Conservation (phyloP, 2,113 vertebrate species). For the Naja naja region DNA sequence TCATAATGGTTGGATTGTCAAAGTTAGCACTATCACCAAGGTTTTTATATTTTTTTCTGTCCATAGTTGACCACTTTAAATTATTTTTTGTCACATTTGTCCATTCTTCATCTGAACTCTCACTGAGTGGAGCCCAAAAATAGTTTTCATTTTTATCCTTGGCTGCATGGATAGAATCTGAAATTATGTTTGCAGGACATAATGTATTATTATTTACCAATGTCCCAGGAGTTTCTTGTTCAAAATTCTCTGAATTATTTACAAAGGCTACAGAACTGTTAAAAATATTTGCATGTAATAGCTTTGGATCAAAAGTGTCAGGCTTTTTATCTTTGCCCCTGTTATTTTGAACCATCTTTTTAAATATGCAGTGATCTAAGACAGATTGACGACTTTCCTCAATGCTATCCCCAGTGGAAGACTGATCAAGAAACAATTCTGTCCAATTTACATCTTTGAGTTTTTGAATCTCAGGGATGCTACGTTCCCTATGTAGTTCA, state of each 20-base stretch:
- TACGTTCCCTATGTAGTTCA: constrained; percentile 38
- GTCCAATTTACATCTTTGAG: constrained; percentile 66
- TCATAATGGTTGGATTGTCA: neutral
- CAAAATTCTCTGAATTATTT: neutral
- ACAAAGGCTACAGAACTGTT: neutral
- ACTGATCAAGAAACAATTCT: constrained; percentile 50
- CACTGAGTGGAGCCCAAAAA: constrained; percentile 36
- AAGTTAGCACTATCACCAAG: neutral
- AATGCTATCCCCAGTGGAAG: neutral
- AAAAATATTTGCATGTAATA: neutral
- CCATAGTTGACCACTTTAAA: neutral
- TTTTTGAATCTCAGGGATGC: constrained; percentile 66
- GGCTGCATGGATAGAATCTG: neutral
- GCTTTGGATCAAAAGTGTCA: neutral
- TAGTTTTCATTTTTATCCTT: neutral
- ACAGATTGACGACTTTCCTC: neutral
- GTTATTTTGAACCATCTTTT: neutral
- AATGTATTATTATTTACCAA: neutral
- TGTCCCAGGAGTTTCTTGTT: neutral
- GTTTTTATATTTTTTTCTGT: neutral
- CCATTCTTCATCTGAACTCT: constrained; percentile 39
- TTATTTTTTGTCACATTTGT: neutral
- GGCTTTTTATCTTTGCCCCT: neutral
- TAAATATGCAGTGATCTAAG: neutral
- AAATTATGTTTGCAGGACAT: neutral